A percentile compares a stretch with the other conserved stretches of the same genome.
These are phyloP conservation scores for Syrista parreyssii DNA, from an alignment of 2,888 invertebrate genomes.

Conservation along the genomic window DNA sequence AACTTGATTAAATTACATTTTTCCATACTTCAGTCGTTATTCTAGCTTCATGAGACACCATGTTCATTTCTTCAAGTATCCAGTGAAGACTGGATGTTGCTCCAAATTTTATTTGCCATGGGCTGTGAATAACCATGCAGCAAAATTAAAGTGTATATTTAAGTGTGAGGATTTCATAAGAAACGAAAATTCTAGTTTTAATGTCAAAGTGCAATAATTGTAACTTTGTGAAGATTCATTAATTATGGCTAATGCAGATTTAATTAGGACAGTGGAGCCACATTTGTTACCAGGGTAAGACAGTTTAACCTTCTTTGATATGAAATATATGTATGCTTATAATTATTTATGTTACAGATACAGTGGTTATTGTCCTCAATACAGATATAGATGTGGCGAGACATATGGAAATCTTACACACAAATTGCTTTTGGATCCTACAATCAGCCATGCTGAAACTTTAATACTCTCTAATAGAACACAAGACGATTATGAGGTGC, in stretches of 20 bases:
- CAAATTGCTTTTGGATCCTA: constrained; percentile 80
- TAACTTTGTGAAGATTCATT: neutral
- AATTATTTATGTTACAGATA: constrained; percentile 68
- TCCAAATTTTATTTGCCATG: neutral
- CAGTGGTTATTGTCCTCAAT: constrained; percentile 82
- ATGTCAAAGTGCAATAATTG: neutral
- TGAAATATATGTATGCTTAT: neutral
- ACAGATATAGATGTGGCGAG: constrained; percentile 79
- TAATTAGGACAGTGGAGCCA: constrained; percentile 73
- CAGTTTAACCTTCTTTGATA: constrained; percentile 16
- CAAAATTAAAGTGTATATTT: neutral
- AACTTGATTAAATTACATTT: neutral
- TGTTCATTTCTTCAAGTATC: neutral
- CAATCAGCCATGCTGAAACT: constrained; percentile 78
- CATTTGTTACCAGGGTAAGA: constrained; percentile 81
- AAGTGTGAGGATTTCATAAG: neutral
- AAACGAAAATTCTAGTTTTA: constrained; percentile 2
- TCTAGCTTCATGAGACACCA: neutral
- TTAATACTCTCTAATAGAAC: constrained; percentile 75
- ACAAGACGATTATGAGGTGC: constrained; percentile 74
- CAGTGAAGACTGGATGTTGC: neutral
- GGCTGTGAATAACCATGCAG: neutral
- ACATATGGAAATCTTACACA: constrained; percentile 78
- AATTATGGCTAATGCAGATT: constrained; percentile 40
- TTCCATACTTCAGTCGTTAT: neutral